A percentile compares a stretch with the other conserved stretches of the same genome.
phyloP scores from a whole-genome alignment of 2,888 invertebrate species.

The Drosophila peninsularis region DNA sequence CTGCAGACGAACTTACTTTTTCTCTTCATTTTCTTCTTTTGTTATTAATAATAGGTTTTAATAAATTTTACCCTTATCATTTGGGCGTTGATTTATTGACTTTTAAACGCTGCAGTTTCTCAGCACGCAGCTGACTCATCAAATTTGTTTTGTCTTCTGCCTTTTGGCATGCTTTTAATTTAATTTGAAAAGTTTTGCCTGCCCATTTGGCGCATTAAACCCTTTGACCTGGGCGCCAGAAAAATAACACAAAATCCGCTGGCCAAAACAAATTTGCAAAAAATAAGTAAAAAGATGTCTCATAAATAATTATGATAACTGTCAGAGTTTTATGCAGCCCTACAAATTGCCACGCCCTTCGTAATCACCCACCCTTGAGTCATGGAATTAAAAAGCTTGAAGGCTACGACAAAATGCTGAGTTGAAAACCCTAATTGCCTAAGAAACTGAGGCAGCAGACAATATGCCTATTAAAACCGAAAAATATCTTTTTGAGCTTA shows the following conservation, averaged over 20 bases:
- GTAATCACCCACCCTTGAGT: conserved; percentile 14
- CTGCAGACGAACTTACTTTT: conserved; percentile 5
- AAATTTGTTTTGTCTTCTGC: conserved; percentile 71
- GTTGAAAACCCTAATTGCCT: background rate
- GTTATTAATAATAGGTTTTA: conserved; percentile 60
- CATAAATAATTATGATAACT: conserved; percentile 81
- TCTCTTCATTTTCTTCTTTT: conserved; percentile 5
- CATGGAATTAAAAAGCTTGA: conserved; percentile 48
- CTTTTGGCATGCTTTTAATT: conserved; percentile 78
- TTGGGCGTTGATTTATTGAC: conserved; percentile 76
- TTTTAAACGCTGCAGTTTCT: conserved; percentile 71
- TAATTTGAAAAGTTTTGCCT: conserved; percentile 79
- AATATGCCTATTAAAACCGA: background rate
- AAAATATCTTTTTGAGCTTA: background rate
- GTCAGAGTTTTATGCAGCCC: conserved; percentile 49
- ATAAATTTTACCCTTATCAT: conserved; percentile 67
- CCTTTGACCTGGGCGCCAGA: conserved; percentile 53
- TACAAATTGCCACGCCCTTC: conserved; percentile 45
- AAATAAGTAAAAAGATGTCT: conserved; percentile 53
- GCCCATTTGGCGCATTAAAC: conserved; percentile 77
- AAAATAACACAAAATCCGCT: conserved; percentile 7
- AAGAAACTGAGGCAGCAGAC: background rate
- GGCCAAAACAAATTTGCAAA: conserved; percentile 17
- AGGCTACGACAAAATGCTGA: background rate
- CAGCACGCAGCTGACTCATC: conserved; percentile 76